Evolutionary conservation across 2,797 vertebrate species (phyloP), one percentile per base, ranked within the genome.

Genomic region (Discoglossus pictus): DNA sequence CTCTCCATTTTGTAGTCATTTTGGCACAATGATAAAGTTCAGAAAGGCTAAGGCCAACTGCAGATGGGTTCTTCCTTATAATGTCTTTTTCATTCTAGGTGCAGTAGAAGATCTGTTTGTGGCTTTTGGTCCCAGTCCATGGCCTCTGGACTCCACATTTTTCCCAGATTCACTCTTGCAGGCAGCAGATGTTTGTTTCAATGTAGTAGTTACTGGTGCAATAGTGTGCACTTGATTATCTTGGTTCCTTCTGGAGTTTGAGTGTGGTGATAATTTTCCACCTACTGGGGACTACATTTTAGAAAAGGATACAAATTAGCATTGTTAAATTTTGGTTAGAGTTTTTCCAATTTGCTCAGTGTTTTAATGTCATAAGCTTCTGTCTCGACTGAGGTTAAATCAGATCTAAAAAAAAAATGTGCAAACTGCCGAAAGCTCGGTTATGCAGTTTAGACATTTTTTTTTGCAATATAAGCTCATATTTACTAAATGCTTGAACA

Each of bases 61-160:
- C 1, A 15, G 7, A 67, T 34, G 18, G 58, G 31, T 61, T 17
- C 3, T 23, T 15, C 21, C 59, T 61, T 78, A 36, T 43, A 52
- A 67, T 54, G 83, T 86, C 73, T 86, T 86, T 71, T 84, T 87
- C 51, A 68, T 73, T 80, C 77, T 82, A 35, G 72, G 54, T 23
- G 60, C 36, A 50, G 71, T 18, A 40, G 60, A 11, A 69, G 77
- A 20, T 77, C 84, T 89, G 9, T 65, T 4, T 1, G 73, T 15
- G 38, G 13, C 31, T 67, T 80, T 82, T 65, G 73, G 61, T 76
- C 65, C 60, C 47, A 46, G 20, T 59, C 61, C 74, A 24, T 75
- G 76, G 18, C 21, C 68, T 48, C 78, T 66, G 69, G 76, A 67
- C 16, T 66, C 31, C 25, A 39, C 25, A 10, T 53, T 15, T 31